Evolutionary conservation across 2,888 invertebrate species (phyloP).

Genomic region (Hyposoter didymator): DNA sequence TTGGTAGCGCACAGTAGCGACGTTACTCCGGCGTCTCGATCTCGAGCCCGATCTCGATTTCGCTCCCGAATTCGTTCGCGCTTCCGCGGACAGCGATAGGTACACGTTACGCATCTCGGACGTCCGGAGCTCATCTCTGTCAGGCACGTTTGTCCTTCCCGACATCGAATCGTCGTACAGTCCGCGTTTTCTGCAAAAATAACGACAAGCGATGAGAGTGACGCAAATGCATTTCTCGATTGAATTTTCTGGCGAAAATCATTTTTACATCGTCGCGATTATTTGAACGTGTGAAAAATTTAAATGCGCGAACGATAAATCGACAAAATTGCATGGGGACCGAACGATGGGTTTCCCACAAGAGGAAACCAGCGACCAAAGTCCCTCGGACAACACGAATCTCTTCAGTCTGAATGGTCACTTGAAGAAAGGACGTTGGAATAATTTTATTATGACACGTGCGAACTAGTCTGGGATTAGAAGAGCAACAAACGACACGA

Average conservation of each 20-base stretch:
- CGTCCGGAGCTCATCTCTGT: conserved; percentile 87
- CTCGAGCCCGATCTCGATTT: conserved; percentile 77
- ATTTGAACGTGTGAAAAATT: not conserved
- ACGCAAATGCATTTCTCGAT: not conserved
- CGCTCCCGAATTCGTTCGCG: conserved; percentile 79
- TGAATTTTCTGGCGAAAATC: not conserved
- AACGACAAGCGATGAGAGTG: not conserved
- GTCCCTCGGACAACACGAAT: not conserved
- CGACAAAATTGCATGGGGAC: not conserved
- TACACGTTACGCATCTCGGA: conserved; percentile 91
- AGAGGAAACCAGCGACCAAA: not conserved
- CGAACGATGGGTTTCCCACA: not conserved
- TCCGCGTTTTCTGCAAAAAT: conserved; percentile 87
- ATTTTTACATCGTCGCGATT: not conserved
- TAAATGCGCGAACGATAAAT: not conserved
- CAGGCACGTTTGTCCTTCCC: conserved; percentile 89
- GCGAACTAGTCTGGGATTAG: not conserved
- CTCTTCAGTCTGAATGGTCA: not conserved
- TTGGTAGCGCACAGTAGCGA: conserved; percentile 89
- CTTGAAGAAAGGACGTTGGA: not conserved
- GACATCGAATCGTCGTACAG: conserved; percentile 89
- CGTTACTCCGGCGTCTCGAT: conserved; percentile 77
- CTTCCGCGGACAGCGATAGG: conserved; percentile 86
- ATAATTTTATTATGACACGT: not conserved
- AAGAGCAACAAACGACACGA: not conserved